Percentiles rank a stretch among this genome's conserved stretches.
Conservation (phyloP, 2,797 vertebrate genomes). For the Epinephelus coioides region DNA sequence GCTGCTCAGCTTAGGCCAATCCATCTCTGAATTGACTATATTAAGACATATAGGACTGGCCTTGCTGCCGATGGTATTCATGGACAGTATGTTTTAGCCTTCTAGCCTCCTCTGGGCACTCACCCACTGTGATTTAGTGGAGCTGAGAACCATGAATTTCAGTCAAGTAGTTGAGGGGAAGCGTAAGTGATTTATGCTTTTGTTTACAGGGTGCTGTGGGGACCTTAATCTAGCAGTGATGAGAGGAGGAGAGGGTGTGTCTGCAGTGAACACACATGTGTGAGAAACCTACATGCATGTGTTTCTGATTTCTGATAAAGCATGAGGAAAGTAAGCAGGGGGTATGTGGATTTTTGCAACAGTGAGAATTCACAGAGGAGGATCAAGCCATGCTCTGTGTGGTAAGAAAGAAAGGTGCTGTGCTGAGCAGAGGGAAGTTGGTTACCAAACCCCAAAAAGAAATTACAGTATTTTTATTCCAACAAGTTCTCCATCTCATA, state of each 20-base stretch:
- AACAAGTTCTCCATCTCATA: too few relatives aligned
- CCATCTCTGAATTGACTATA: constrained; percentile 60
- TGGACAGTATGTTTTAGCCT: constrained; percentile 69
- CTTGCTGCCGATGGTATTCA: constrained; percentile 65
- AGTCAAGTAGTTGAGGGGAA: constrained; percentile 61
- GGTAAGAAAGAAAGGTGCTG: background rate
- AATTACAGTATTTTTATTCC: background rate
- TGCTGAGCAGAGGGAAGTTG: background rate
- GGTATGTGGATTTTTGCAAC: too few relatives aligned
- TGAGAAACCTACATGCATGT: background rate
- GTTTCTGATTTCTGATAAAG: constrained; percentile 27
- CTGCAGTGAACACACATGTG: constrained; percentile 23
- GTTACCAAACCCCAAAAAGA: background rate
- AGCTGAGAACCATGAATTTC: constrained; percentile 70
- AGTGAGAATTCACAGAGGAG: too few relatives aligned
- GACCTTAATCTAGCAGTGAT: constrained; percentile 63
- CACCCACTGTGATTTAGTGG: constrained; percentile 71
- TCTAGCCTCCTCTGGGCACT: constrained; percentile 50
- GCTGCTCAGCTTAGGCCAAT: constrained; percentile 35
- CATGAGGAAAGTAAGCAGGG: too few relatives aligned
- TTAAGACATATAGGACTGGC: constrained; percentile 61
- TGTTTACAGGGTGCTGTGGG: constrained; percentile 64
- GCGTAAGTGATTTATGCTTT: constrained; percentile 71
- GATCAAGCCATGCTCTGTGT: background rate
- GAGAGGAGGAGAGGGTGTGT: constrained; percentile 31